Base-by-base conservation (phyloP, 2,888 invertebrate genomes). In the Apotomis capreana region DNA sequence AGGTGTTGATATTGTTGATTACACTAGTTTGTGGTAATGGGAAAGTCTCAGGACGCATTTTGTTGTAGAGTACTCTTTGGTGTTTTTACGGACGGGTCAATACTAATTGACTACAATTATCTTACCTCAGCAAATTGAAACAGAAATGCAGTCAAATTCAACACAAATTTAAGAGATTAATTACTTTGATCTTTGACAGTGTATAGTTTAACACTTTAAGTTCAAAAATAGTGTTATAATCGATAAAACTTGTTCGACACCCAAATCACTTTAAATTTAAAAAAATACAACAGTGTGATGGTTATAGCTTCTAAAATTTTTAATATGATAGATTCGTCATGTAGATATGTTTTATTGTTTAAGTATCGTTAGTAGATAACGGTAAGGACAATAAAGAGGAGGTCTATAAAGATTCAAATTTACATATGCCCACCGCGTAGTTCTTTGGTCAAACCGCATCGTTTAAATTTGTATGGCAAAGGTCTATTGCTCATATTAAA, bases 361-460 rank as follows among this genome's bases (percentile, higher is more conserved):
- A 58, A 51, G 62, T 40, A 63, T 51, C 36, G 59, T 58, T 68
- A 51, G 5, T 13, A 70, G 70, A 61, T 71, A 63, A 63, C 52
- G 44, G 26, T 4, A 55, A 12, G 26, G n/a, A 67, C 57, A 57
- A 67, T 67, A 71, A 71, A 68, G 36, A 68, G 55, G 57, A 52
- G 61, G 68, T 40, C 58, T 62, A 57, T 68, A 68, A 72, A 72
- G 5, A 55, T 37, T 64, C 13, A 13, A 12, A 70, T 72, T 63
- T 63, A 15, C 72, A 72, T 72, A 68, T 51, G 57, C 57, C 71
- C 71, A 71, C 62, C 71, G 40, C 9, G 62, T 54, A 37, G 60
- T 57, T 13, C n/a, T 64, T 13, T 40, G 37, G 9, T n/a, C 37
- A 44, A 6, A 37, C 9, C 13, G 36, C 13, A 44, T 26, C 60